These are phyloP conservation scores for Meta bourneti DNA, from an alignment of 2,888 invertebrate genomes.

Conservation along the genomic window DNA sequence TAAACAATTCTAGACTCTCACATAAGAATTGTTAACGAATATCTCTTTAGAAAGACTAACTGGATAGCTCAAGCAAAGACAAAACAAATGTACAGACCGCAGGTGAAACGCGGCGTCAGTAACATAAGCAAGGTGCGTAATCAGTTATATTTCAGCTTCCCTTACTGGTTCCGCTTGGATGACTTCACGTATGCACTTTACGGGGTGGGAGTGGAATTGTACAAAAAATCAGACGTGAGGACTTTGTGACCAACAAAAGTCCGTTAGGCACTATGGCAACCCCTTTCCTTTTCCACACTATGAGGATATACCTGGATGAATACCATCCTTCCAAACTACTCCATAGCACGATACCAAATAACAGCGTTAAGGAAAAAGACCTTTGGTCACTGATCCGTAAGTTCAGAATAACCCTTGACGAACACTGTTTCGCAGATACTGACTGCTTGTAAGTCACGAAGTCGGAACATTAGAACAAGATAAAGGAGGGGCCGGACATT, in stretches of 20 bases:
- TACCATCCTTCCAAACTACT: neutral
- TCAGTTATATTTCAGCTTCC: neutral
- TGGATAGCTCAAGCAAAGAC: neutral
- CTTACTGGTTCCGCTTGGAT: neutral
- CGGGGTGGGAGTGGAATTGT: neutral
- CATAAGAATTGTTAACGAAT: no score
- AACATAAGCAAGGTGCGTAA: neutral
- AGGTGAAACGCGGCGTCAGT: neutral
- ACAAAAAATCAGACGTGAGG: neutral
- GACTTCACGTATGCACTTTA: neutral
- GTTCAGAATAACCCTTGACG: neutral
- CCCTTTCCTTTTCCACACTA: neutral
- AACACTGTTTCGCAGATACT: neutral
- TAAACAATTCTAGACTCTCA: no score
- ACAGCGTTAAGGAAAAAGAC: neutral
- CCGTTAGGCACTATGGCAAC: neutral
- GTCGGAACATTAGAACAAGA: neutral
- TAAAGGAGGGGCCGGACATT: neutral
- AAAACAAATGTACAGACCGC: neutral
- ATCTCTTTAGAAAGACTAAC: no score
- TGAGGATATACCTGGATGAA: neutral
- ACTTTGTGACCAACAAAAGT: neutral
- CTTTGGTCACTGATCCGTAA: neutral
- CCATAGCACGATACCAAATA: neutral
- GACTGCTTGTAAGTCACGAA: neutral